phyloP scores from a whole-genome alignment of 2,888 invertebrate species.

The Thymelicus lineola region DNA sequence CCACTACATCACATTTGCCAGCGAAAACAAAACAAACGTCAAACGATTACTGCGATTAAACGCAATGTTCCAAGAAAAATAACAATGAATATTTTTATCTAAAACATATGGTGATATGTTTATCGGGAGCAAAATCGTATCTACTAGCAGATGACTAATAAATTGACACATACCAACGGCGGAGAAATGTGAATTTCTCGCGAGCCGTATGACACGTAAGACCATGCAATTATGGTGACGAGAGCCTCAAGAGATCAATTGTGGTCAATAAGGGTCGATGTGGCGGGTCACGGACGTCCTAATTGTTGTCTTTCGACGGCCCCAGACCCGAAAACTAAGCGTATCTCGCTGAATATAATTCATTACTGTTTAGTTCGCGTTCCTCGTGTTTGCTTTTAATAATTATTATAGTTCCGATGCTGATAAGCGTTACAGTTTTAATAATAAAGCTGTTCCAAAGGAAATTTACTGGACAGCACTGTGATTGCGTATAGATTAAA shows the following conservation, averaged over 20 bases:
- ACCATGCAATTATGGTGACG: slow-evolving; percentile 32
- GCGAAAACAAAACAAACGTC: slow-evolving; percentile 38
- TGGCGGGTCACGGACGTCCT: slow-evolving; percentile 73
- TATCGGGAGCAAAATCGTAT: slow-evolving; percentile 36
- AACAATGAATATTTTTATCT: slow-evolving; percentile 36
- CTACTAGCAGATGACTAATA: slow-evolving; percentile 43
- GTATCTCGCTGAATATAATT: slow-evolving; percentile 28
- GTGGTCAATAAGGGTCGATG: slow-evolving; percentile 73
- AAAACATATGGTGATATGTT: slow-evolving; percentile 35
- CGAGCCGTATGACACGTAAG: slow-evolving; percentile 13
- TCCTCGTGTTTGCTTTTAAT: slow-evolving; percentile 54
- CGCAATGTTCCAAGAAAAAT: slow-evolving; percentile 28
- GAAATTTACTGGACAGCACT: slow-evolving; percentile 59
- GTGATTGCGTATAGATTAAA: slow-evolving; percentile 24
- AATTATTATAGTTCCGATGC: slow-evolving; percentile 52
- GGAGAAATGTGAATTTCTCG: slow-evolving; percentile 41
- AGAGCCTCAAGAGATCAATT: slow-evolving; percentile 75
- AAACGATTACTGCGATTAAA: slow-evolving; percentile 35
- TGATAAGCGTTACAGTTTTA: slow-evolving; percentile 63
- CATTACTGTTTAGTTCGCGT: slow-evolving; percentile 43
- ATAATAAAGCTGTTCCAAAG: slow-evolving; percentile 64
- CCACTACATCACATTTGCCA: neutral
- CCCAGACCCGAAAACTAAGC: slow-evolving; percentile 45
- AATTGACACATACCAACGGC: slow-evolving; percentile 41
- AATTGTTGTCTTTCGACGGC: slow-evolving; percentile 63